phyloP scores from a whole-genome alignment of 2,888 invertebrate genomes.

The Amblyjoppa fuscipennis region DNA sequence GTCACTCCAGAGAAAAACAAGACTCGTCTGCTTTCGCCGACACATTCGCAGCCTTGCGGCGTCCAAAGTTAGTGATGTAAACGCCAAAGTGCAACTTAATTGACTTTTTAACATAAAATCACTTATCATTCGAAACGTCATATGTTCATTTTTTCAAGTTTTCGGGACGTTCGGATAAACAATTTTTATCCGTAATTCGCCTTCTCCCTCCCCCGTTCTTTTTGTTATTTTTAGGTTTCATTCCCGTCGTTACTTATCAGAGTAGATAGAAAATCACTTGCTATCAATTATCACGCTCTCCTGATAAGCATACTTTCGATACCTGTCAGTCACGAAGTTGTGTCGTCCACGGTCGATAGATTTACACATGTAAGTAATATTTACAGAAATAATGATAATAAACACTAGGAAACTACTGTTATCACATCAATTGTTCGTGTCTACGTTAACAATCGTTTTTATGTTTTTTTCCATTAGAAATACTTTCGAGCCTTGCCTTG shows the following conservation, averaged over 20 bases:
- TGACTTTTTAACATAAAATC: neutral
- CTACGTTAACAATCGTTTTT: neutral
- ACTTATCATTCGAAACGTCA: neutral
- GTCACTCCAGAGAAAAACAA: slow-evolving; percentile 19
- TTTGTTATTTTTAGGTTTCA: neutral
- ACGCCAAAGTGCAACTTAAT: neutral
- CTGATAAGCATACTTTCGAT: neutral
- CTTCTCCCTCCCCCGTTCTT: neutral
- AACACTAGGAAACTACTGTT: neutral
- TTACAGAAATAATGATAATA: neutral
- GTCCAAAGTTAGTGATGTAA: slow-evolving; percentile 37
- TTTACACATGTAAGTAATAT: neutral
- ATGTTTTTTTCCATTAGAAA: slow-evolving; percentile 6
- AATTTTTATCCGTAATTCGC: neutral
- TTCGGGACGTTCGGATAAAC: neutral
- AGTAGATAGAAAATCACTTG: neutral
- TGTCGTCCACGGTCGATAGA: neutral
- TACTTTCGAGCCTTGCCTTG: slow-evolving; percentile 12
- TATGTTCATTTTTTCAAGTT: neutral
- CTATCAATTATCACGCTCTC: neutral
- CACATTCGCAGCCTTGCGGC: slow-evolving; percentile 15
- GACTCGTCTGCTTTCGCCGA: slow-evolving; percentile 3
- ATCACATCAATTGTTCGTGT: neutral
- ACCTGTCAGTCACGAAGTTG: neutral
- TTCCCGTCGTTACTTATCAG: neutral